Conservation (phyloP, 2,113 vertebrate species). For the Corvus moneduloides region DNA sequence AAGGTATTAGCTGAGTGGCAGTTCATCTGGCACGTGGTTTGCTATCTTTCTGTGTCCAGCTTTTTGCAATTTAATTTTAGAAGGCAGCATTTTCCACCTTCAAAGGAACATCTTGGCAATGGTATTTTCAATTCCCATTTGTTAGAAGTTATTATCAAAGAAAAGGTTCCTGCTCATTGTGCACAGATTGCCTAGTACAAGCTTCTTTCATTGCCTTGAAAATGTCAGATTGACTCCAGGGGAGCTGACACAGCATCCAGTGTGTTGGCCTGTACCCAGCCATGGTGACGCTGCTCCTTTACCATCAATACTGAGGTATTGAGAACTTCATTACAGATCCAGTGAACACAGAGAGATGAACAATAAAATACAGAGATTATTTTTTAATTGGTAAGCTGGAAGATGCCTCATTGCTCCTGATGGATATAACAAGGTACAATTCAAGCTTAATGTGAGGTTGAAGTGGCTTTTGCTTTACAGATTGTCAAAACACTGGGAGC, state of each 20-base stretch:
- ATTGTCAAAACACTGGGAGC: neutral
- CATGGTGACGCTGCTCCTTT: accelerated
- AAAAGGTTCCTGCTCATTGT: neutral
- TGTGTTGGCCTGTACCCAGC: neutral
- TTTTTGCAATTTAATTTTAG: slow-evolving; percentile 29
- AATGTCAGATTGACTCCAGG: neutral
- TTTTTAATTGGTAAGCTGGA: neutral
- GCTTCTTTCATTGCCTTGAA: neutral
- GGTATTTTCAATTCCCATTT: neutral
- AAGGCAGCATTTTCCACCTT: slow-evolving; percentile 13
- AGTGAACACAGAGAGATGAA: neutral
- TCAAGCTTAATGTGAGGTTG: neutral
- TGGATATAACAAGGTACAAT: neutral
- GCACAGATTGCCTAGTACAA: neutral
- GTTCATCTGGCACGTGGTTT: neutral
- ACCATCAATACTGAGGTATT: neutral
- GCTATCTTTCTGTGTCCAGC: slow-evolving; percentile 16
- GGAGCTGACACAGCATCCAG: neutral
- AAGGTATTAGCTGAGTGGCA: slow-evolving; percentile 6
- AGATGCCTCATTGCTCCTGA: neutral
- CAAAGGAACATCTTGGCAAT: neutral
- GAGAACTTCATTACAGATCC: neutral
- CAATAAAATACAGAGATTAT: neutral
- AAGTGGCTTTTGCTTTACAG: neutral
- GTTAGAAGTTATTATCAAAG: neutral